Evolutionary conservation across 2,888 invertebrate species (phyloP).

Genomic region (Drosophila pegasa): DNA sequence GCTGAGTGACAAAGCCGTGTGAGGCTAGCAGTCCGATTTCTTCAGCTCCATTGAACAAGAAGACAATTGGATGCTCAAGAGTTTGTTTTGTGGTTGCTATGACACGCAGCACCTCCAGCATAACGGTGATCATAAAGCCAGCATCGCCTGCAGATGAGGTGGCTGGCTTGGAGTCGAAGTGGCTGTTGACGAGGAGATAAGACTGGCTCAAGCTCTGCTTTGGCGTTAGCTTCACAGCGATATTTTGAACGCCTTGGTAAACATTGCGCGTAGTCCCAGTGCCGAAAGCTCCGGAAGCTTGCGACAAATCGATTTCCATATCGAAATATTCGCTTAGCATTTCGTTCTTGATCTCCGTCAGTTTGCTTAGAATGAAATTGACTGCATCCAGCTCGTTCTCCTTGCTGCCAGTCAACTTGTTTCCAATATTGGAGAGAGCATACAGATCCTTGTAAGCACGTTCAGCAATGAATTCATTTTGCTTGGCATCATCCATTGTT

Average conservation of each 20-base stretch:
- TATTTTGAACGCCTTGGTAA: constrained; percentile 82
- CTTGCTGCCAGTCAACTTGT: constrained; percentile 87
- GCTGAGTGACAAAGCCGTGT: constrained; percentile 89
- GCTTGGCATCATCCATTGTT: constrained; percentile 52
- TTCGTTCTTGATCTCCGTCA: constrained; percentile 64
- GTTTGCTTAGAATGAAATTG: constrained; percentile 83
- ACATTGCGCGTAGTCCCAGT: constrained; percentile 56
- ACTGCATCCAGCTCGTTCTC: constrained; percentile 89
- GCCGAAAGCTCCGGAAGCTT: constrained; percentile 70
- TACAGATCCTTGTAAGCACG: constrained; percentile 85
- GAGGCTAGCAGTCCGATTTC: constrained; percentile 89
- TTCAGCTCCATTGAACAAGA: constrained; percentile 89
- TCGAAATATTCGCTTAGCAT: constrained; percentile 71
- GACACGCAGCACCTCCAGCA: constrained; percentile 87
- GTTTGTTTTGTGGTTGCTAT: constrained; percentile 82
- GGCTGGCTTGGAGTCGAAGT: constrained; percentile 95
- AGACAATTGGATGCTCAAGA: constrained; percentile 87
- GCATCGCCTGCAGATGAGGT: constrained; percentile 87
- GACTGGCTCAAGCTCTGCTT: constrained; percentile 64
- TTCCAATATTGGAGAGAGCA: constrained; percentile 50
- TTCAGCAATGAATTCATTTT: constrained; percentile 88
- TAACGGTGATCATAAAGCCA: constrained; percentile 87
- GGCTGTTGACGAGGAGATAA: constrained; percentile 89
- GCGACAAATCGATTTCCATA: constrained; percentile 80
- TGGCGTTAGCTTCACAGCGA: constrained; percentile 78